A percentile compares a stretch with the other conserved stretches of the same genome.
These are phyloP conservation scores for Syndactyla subalaris DNA, from an alignment of 2,797 vertebrate species.

Conservation along the genomic window DNA sequence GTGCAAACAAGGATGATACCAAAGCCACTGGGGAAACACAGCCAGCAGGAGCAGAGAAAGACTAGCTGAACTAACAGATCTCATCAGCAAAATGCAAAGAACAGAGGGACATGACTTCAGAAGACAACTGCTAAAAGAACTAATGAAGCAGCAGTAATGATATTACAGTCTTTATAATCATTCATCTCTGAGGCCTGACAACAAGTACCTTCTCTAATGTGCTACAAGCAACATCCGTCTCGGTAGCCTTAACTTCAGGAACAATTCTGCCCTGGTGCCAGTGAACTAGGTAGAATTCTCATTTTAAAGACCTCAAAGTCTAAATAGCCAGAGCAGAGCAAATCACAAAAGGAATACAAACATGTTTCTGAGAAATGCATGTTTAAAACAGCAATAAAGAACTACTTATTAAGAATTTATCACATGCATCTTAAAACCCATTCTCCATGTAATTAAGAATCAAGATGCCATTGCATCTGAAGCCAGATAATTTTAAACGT, in stretches of 20 bases:
- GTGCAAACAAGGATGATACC: background rate
- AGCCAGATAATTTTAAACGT: background rate
- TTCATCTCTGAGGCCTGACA: background rate
- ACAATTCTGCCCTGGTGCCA: background rate
- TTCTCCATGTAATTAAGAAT: background rate
- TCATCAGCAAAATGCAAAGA: background rate
- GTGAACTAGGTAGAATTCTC: background rate
- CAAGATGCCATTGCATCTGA: background rate
- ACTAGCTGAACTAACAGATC: background rate
- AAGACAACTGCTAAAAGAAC: background rate
- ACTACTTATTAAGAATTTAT: constrained; percentile 11
- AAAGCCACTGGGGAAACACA: background rate
- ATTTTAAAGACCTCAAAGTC: background rate
- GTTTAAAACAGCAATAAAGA: background rate
- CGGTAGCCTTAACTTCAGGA: background rate
- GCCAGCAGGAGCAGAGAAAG: background rate
- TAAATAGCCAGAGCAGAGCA: background rate
- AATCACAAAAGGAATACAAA: background rate
- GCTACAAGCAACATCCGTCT: background rate
- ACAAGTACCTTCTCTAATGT: background rate
- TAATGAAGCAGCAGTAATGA: background rate
- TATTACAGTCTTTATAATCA: background rate
- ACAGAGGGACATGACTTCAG: background rate
- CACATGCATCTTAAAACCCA: background rate
- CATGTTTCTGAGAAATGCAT: background rate